Evolutionary conservation across 1,140 invertebrate genomes (phyloP).

Genomic region (Trigoniulus corallinus): DNA sequence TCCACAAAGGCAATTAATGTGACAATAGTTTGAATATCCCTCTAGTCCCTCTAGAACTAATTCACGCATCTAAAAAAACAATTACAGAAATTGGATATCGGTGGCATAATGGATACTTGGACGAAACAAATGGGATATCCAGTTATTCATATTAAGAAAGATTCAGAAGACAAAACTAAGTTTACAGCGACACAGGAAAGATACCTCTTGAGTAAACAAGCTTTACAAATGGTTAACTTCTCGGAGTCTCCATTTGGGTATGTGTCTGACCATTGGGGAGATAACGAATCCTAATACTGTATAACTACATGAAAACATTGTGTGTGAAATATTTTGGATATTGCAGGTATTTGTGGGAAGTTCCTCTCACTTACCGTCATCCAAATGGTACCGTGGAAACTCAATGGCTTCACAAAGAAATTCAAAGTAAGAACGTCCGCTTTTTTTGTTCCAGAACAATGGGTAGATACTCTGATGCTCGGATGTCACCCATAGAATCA

Average conservation of each 20-base stretch:
- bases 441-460: no score
- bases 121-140: slow-evolving; percentile 76
- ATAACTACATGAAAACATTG: no score
- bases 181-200: slow-evolving; percentile 21
- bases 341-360: no score
- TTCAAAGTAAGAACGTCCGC: not conserved
- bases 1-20: not conserved
- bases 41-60: not conserved
- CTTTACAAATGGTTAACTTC: not conserved
- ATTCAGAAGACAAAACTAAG: slow-evolving; percentile 38
- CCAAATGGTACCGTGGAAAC: not conserved
- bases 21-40: not conserved
- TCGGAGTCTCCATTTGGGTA: no score
- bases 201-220: not conserved
- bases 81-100: slow-evolving; percentile 28
- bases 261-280: no score
- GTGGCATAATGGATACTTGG: slow-evolving; percentile 69
- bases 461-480: no score
- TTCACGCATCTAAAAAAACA: slow-evolving; percentile 11
- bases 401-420: not conserved
- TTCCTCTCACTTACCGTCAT: not conserved
- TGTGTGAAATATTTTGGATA: no score
- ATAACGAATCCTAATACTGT: no score
- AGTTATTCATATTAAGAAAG: slow-evolving; percentile 48
- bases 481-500: no score